These are phyloP conservation scores for Matsumurasca onukii DNA, from an alignment of 1,140 invertebrate genomes.

Conservation along the genomic window DNA sequence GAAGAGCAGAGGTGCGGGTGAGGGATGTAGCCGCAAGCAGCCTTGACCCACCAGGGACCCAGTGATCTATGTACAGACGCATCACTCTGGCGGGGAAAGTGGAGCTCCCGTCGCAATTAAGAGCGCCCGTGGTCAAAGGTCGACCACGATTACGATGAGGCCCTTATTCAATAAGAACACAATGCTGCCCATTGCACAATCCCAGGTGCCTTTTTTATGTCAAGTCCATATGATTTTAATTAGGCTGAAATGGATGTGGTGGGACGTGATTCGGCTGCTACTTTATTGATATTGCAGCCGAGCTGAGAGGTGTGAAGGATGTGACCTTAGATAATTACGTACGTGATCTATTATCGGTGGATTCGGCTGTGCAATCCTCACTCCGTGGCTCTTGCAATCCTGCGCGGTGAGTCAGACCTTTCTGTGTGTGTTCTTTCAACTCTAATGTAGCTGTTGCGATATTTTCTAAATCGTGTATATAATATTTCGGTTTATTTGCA, in stretches of 20 bases:
- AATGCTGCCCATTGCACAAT: conserved; percentile 15
- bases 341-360: conserved; percentile 18
- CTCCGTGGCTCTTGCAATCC: background rate
- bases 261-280: background rate
- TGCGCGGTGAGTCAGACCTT: background rate
- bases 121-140: conserved; percentile 4
- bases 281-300: conserved; percentile 13
- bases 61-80: background rate
- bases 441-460: no score
- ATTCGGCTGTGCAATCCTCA: background rate
- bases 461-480: no score
- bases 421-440: no score
- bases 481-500: no score
- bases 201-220: conserved; percentile 8
- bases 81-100: conserved; percentile 8
- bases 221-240: conserved; percentile 23
- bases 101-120: conserved; percentile 17
- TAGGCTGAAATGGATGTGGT: conserved; percentile 20
- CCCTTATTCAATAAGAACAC: conserved; percentile 26
- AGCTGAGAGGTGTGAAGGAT: background rate
- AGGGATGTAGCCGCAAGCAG: background rate
- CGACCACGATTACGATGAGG: conserved; percentile 17
- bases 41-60: background rate
- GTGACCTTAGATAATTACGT: background rate
- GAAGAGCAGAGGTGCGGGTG: no score